Evolutionary conservation across 2,888 invertebrate species (phyloP), one percentile per base, ranked within the genome.

Genomic region (Nycteola revayana): DNA sequence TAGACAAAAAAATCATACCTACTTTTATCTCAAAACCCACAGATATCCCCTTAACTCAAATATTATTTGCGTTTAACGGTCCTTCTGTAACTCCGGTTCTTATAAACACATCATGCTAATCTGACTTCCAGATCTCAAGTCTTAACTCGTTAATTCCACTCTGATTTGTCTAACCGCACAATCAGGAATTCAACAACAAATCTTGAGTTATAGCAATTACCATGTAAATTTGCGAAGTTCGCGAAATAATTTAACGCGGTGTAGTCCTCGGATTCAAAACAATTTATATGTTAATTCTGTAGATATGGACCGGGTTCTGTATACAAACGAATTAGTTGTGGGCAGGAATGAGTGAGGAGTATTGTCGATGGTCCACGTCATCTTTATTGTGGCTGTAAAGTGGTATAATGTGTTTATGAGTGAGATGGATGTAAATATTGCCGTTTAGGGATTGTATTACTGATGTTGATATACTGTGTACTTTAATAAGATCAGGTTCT

Each of bases 181-280:
- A 85, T 83, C 82, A 75, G 70, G 69, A 75, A 74, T 77, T 73
- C 79, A 64, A 82, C 83, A 83, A 84, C 87, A 84, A 85, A 85
- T 87, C 87, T 85, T 85, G 84, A 87, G 79, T 86, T 86, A 85
- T 82, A 77, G 78, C 84, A 84, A 87, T 87, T 87, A 87, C 81
- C 82, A 87, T 87, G 86, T 85, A 84, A 87, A 87, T 87, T 86
- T 74, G 76, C 67, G 80, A 87, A 87, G 78, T 87, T 86, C 81
- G 73, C 78, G 83, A 87, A 84, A 87, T 87, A 87, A 87, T 86
- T 86, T 84, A 85, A 75, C 81, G 77, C 78, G 72, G 68, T 78
- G 83, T 81, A 81, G 82, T 80, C 77, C 77, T 49, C 61, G 75
- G 82, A 82, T 85, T 83, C 87, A 84, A 81, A 87, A 87, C 87